Evolutionary conservation across 2,888 invertebrate genomes (phyloP), one percentile per base, ranked within the genome.

Genomic region (Lepetodrilus schrolli): DNA sequence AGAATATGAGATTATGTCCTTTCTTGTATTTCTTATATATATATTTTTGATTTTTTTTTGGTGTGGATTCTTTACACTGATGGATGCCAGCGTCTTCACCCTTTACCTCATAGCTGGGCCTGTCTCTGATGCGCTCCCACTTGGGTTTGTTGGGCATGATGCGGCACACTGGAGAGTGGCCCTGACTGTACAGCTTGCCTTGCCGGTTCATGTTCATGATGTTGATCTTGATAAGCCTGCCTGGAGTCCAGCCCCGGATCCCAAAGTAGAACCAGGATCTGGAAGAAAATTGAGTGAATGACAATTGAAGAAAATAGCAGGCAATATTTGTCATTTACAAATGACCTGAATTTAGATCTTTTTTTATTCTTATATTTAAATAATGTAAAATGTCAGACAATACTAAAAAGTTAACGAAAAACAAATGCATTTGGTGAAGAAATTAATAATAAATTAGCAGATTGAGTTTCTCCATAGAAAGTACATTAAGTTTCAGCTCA

Each of bases 201-300:
- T 97, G 96, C 82, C 95, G 94, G 91, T 97, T 97, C 80, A 97
- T 91, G 91, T 96, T 96, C 88, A 96, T 94, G 73, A 97, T 92
- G 90, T 96, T 96, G 80, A 97, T 92, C 90, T 95, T 94, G 82
- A 96, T 93, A 84, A 93, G 77, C 13, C 87, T 85, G 38, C 89
- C 88, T 1, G 91, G 87, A 38, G 80, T 76, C 79, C 87, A 92
- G 91, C 94, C 93, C 86, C 93, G 93, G 68, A 97, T 91, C 7
- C 95, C 96, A 91, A 97, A 97, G 90, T 96, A 94, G 91, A 97
- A 97, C 97, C 97, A 97, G 0, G 96, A 96, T 79, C 96, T 90
- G 77, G 10, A 80, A 73, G 26, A 30, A 50, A 70, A 23, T 50
- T n/a, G n/a, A n/a, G n/a, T n/a, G n/a, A n/a, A n/a, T n/a, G n/a